These are phyloP conservation scores for Calcarius lapponicus DNA, from an alignment of 2,797 vertebrate genomes.

Conservation along the genomic window DNA sequence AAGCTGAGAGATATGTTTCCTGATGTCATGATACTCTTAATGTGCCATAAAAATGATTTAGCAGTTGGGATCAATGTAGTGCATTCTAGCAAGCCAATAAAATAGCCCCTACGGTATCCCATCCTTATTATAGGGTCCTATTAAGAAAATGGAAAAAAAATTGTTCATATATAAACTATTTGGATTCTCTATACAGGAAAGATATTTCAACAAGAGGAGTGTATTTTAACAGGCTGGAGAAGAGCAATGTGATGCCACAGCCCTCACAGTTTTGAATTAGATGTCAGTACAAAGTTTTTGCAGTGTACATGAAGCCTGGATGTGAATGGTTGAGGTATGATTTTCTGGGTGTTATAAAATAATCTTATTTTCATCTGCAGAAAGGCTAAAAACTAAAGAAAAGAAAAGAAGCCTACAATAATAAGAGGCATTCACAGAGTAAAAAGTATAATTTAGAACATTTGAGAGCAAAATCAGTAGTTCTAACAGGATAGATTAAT, in stretches of 20 bases:
- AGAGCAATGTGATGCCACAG: neutral
- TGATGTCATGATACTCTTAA: conserved; percentile 41
- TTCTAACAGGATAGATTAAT: neutral
- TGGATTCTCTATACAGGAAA: neutral
- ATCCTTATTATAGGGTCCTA: neutral
- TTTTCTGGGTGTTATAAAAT: neutral
- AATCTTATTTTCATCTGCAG: neutral
- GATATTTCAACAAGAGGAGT: neutral
- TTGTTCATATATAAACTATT: neutral
- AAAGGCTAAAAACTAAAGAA: neutral
- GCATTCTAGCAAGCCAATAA: conserved; percentile 32
- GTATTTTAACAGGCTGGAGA: neutral
- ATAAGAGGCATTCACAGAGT: neutral
- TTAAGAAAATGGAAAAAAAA: neutral
- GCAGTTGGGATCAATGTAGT: neutral
- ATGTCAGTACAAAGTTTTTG: neutral
- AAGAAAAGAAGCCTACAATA: neutral
- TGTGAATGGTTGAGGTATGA: neutral
- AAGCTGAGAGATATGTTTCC: conserved; percentile 36
- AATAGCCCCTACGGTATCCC: neutral
- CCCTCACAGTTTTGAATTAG: neutral
- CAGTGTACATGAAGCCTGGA: neutral
- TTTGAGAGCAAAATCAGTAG: neutral
- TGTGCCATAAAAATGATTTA: conserved; percentile 57
- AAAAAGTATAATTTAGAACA: neutral